Conservation (phyloP, 2,113 vertebrate species). For the Hydropotes inermis region DNA sequence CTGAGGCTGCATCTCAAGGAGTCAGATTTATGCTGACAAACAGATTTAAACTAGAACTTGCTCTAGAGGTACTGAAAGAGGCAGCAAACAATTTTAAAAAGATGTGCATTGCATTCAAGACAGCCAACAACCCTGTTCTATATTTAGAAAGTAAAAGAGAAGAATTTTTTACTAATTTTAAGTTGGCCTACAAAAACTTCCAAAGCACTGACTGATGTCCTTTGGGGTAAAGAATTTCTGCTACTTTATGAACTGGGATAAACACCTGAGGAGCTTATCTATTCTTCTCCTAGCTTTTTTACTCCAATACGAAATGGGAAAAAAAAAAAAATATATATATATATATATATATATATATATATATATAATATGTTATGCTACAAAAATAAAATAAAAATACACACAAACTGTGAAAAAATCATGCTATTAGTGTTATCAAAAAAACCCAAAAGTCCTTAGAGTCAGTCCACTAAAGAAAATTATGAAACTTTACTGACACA, state of each 20-base stretch:
- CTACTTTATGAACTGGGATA: neutral
- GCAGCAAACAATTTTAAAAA: neutral
- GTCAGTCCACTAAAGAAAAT: neutral
- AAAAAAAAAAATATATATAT: neutral
- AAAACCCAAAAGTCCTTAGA: neutral
- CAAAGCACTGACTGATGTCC: neutral
- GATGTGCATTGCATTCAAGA: neutral
- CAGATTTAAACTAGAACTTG: neutral
- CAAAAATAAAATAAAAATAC: neutral
- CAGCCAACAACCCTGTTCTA: neutral
- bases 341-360: neutral
- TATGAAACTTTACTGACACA: neutral
- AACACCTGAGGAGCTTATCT: neutral
- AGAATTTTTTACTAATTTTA: neutral
- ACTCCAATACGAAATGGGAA: neutral
- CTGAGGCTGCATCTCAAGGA: neutral
- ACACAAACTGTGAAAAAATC: neutral
- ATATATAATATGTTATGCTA: neutral
- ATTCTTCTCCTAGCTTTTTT: neutral
- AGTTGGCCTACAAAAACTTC: neutral
- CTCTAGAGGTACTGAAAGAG: neutral
- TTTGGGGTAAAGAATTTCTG: neutral
- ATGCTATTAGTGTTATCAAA: neutral
- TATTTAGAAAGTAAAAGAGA: neutral
- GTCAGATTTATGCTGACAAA: neutral